These are phyloP conservation scores for Numida meleagris DNA, from an alignment of 2,113 vertebrate species.

Conservation along the genomic window DNA sequence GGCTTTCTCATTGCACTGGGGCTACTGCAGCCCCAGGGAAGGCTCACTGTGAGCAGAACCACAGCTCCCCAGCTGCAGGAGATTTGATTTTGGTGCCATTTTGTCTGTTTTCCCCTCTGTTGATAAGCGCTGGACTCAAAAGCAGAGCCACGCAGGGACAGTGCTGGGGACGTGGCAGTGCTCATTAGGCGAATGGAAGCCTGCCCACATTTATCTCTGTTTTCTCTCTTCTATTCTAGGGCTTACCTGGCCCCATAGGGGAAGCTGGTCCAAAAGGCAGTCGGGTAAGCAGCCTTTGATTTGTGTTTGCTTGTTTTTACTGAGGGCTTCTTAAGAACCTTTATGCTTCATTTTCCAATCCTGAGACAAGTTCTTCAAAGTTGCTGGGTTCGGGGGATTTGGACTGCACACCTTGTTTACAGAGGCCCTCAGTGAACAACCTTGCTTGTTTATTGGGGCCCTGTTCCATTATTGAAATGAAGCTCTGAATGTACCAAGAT, in stretches of 20 bases:
- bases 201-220: conserved; percentile 74
- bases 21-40: not conserved
- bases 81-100: conserved; percentile 1
- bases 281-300: conserved; percentile 85
- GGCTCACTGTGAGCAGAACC: not conserved
- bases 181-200: not conserved
- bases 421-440: not conserved
- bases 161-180: conserved; percentile 22
- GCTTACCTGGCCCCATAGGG: conserved; percentile 95
- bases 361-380: not conserved
- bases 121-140: not conserved
- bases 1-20: not conserved
- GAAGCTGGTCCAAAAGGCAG: conserved; percentile 92
- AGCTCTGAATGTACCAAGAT: not conserved
- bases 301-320: not conserved
- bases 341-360: not conserved
- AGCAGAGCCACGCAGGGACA: not conserved
- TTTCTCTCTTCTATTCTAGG: conserved; percentile 83
- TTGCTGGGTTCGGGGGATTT: not conserved
- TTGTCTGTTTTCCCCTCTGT: not conserved
- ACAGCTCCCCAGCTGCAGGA: not conserved
- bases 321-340: not conserved
- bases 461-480: not conserved
- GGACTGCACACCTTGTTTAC: not conserved
- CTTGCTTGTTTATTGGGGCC: not conserved